Percentiles rank a stretch among this genome's conserved stretches.
phyloP scores from a whole-genome alignment of 2,797 vertebrate genomes.

The Lepilemur ruficaudatus region DNA sequence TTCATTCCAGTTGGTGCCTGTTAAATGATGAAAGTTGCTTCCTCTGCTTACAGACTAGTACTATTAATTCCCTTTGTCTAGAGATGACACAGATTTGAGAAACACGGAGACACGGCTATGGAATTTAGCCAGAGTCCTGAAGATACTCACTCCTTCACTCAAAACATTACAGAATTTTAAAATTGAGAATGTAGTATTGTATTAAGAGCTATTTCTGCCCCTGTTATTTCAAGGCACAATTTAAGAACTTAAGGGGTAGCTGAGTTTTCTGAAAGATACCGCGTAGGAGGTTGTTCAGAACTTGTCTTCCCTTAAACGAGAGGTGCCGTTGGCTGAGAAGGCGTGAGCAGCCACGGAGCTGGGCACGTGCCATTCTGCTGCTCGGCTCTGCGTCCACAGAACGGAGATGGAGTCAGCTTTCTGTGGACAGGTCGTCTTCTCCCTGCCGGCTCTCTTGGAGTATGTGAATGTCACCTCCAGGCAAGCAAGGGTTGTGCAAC shows the following conservation, averaged over 20 bases:
- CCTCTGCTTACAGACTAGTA: background rate
- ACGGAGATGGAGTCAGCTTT: background rate
- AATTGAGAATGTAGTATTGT: background rate
- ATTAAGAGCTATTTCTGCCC: background rate
- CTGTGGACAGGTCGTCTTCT: background rate
- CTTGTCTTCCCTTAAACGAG: background rate
- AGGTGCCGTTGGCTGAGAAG: background rate
- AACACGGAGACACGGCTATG: background rate
- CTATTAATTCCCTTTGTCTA: background rate
- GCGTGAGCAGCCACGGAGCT: accelerated
- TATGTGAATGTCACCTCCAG: background rate
- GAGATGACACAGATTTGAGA: background rate
- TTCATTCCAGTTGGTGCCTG: background rate
- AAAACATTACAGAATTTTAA: background rate
- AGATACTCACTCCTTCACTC: background rate
- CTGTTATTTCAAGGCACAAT: background rate
- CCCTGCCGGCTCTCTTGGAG: background rate
- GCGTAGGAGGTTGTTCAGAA: background rate
- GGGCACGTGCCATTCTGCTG: accelerated
- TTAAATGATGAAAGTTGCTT: background rate
- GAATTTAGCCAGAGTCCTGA: background rate
- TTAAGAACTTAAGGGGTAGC: background rate
- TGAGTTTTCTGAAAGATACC: background rate
- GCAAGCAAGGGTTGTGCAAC: accelerated
- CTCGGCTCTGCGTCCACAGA: accelerated